These are phyloP conservation scores for Ambastaia sidthimunki DNA, from an alignment of 2,797 vertebrate genomes.

Conservation along the genomic window DNA sequence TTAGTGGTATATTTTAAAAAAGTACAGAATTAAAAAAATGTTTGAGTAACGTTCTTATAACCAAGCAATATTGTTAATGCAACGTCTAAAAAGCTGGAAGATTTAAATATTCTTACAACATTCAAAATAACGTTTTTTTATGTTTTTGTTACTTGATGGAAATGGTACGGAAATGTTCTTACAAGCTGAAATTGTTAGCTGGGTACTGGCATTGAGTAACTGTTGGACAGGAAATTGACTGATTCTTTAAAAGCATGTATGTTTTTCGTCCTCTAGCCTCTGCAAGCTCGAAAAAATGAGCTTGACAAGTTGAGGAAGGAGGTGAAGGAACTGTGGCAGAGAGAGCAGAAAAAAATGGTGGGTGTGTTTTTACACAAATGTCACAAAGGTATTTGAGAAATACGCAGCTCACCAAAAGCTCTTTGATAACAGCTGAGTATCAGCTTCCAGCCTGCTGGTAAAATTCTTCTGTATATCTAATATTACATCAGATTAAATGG, in stretches of 20 bases:
- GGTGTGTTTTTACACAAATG: constrained; percentile 53
- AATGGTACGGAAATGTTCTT: no score
- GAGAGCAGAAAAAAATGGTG: constrained; percentile 97
- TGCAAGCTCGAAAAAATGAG: constrained; percentile 90
- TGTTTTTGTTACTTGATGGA: no score
- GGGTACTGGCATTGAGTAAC: not conserved
- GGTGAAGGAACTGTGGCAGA: constrained; percentile 97
- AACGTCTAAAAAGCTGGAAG: no score
- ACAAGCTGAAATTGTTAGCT: no score
- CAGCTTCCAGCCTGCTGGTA: constrained; percentile 2
- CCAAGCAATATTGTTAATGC: no score
- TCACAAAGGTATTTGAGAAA: constrained; percentile 2
- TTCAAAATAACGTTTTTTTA: no score
- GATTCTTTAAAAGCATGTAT: constrained; percentile 8
- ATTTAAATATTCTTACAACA: no score
- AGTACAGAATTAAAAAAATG: no score
- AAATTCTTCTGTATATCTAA: constrained; percentile 15
- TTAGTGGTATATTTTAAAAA: no score
- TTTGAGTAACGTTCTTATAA: no score
- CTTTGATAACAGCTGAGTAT: not conserved
- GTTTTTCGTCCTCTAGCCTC: constrained; percentile 78
- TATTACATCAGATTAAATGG: constrained; percentile 25
- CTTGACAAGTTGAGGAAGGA: constrained; percentile 96
- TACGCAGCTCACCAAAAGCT: not conserved
- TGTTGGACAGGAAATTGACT: not conserved